Base-by-base conservation (phyloP, 2,888 invertebrate genomes). In the Chymomyza procnemis region DNA sequence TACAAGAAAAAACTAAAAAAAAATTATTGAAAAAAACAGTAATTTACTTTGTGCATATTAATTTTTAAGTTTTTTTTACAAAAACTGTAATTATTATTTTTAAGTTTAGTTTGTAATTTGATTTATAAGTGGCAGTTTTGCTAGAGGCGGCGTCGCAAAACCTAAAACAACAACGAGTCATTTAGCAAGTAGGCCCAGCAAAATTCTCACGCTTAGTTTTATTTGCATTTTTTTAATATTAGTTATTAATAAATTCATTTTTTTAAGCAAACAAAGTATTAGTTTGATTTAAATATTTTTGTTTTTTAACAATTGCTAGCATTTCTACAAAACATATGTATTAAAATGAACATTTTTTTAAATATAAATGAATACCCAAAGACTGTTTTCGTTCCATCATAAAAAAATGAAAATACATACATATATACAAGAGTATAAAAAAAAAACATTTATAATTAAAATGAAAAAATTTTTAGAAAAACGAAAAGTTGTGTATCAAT, bases 301-400 rank as follows among this genome's bases (percentile, higher is more conserved):
- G 12, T 19, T 14, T 6, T 2, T 4, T 22, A 54, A 52, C 47
- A 67, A 55, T 68, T 68, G 65, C 6, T 83, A 78, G 76, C 80
- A 65, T 62, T 67, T 60, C 21, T 47, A 21, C 41, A 34, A n/a
- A 16, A 58, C 18, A 16, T 58, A 34, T 16, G 30, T 18, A 34
- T 58, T 58, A 41, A 21, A 47, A 47, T 16, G 14, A 41, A 46
- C 75, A 80, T 75, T 78, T 68, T 78, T 77, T 81, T 64, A n/a
- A n/a, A 85, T 76, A 54, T 16, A 85, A 89, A 90, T 88, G 84
- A 89, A 88, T 91, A 91, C 90, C 91, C 90, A 91, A 91, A 91
- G 91, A 91, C 91, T 91, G 91, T 91, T 91, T 91, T 91, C 90
- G 91, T 91, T 91, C 89, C 90, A 91, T 90, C 89, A 89, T 88